phyloP scores from a whole-genome alignment of 2,113 vertebrate genomes.

The Pelobates fuscus region DNA sequence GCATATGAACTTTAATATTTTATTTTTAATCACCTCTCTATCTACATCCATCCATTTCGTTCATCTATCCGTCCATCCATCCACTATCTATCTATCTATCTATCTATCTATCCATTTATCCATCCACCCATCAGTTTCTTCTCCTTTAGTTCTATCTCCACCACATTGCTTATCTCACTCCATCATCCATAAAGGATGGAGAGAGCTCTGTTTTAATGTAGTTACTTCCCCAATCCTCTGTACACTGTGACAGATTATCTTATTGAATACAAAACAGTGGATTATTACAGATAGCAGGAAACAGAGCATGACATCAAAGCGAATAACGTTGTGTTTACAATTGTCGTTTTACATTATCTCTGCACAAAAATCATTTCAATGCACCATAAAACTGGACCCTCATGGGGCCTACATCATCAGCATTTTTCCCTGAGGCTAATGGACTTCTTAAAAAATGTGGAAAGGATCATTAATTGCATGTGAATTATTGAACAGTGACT shows the following conservation, averaged over 20 bases:
- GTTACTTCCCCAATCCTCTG: too few species aligned
- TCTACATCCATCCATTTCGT: too few species aligned
- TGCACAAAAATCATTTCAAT: conserved; percentile 41
- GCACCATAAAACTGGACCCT: conserved; percentile 46
- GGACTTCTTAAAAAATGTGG: conserved; percentile 33
- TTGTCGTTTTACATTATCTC: conserved; percentile 39
- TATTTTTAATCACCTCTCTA: too few species aligned
- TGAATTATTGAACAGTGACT: conserved; percentile 47
- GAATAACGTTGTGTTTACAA: conserved; percentile 33
- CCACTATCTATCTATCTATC: too few species aligned
- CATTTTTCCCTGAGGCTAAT: conserved; percentile 40
- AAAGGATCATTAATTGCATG: conserved; percentile 48
- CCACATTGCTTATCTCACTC: too few species aligned
- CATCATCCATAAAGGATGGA: too few species aligned
- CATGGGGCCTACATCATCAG: conserved; percentile 23
- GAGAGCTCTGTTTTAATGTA: too few species aligned
- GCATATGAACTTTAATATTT: too few species aligned
- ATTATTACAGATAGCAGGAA: conserved; percentile 27
- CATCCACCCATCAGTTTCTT: too few species aligned
- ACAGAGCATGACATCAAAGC: conserved; percentile 39
- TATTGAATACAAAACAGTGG: conserved; percentile 9
- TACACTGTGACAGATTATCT: background rate
- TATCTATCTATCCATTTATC: too few species aligned
- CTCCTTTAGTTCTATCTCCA: too few species aligned
- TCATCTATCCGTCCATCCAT: too few species aligned